phyloP scores from a whole-genome alignment of 2,797 vertebrate genomes.

The Decapterus maruadsi region DNA sequence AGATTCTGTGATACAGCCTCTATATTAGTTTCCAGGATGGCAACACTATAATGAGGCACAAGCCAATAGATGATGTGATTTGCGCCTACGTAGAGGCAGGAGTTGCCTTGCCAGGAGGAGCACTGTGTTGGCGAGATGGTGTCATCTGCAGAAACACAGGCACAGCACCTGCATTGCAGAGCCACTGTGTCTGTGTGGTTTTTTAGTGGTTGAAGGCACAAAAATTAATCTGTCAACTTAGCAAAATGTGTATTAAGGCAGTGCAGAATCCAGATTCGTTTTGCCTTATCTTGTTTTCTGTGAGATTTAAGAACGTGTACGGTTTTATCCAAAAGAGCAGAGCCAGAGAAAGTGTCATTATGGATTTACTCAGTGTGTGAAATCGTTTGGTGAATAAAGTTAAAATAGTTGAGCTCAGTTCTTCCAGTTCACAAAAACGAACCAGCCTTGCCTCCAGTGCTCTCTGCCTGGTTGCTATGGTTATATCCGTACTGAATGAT shows the following conservation, averaged over 20 bases:
- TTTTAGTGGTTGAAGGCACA: background rate
- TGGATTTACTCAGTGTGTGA: background rate
- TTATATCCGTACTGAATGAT: conserved; percentile 35
- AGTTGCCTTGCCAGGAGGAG: conserved; percentile 11
- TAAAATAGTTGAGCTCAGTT: background rate
- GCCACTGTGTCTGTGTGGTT: background rate
- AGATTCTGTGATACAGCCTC: background rate
- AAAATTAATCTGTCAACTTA: background rate
- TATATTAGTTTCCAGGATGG: background rate
- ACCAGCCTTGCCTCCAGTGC: background rate
- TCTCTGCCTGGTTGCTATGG: conserved; percentile 49
- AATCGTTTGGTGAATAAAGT: conserved; percentile 29
- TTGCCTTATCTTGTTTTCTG: background rate
- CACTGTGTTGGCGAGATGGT: conserved; percentile 5
- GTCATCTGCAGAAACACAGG: conserved; percentile 23
- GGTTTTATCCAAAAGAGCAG: conserved; percentile 1
- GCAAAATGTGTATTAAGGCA: background rate
- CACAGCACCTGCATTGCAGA: conserved; percentile 2
- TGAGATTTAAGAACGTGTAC: background rate
- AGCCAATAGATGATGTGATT: background rate
- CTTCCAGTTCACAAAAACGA: conserved; percentile 19
- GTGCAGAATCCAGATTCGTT: background rate
- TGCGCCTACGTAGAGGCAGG: background rate
- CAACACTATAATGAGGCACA: background rate
- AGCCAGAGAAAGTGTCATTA: background rate